phyloP scores from a whole-genome alignment of 2,888 invertebrate genomes.

The Oxyscelio sp. region DNA sequence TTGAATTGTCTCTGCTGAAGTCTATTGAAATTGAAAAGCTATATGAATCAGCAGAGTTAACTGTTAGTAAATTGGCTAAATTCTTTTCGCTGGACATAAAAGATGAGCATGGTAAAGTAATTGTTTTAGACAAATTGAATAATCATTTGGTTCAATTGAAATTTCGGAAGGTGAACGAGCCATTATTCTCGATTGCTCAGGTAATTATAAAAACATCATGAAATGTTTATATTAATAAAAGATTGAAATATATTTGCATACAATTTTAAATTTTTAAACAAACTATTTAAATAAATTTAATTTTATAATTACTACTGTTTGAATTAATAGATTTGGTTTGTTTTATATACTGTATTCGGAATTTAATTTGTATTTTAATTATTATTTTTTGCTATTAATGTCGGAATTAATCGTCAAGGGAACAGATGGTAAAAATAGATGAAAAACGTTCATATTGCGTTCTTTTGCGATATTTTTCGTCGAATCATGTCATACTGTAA shows the following conservation, averaged over 20 bases:
- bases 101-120: conserved; percentile 22
- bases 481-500: too few species aligned
- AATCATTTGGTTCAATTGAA: conserved; percentile 13
- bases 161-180: conserved; percentile 29
- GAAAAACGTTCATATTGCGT: too few species aligned
- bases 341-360: too few species aligned
- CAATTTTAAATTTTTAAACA: not conserved
- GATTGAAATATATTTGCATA: not conserved
- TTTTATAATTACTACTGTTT: not conserved
- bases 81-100: conserved; percentile 14
- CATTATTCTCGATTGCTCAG: conserved; percentile 14
- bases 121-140: conserved; percentile 13
- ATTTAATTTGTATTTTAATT: too few species aligned
- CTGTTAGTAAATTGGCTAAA: too few species aligned
- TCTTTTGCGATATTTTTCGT: too few species aligned
- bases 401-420: too few species aligned
- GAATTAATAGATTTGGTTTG: conserved; percentile 1
- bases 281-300: too few species aligned
- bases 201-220: conserved; percentile 17
- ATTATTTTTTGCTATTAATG: too few species aligned
- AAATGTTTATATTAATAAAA: not conserved
- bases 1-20: conserved; percentile 28
- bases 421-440: too few species aligned
- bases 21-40: conserved; percentile 3
- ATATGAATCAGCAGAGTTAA: conserved; percentile 19